These are phyloP conservation scores for Aselliscus stoliczkanus DNA, from an alignment of 2,797 vertebrate species.

Conservation along the genomic window DNA sequence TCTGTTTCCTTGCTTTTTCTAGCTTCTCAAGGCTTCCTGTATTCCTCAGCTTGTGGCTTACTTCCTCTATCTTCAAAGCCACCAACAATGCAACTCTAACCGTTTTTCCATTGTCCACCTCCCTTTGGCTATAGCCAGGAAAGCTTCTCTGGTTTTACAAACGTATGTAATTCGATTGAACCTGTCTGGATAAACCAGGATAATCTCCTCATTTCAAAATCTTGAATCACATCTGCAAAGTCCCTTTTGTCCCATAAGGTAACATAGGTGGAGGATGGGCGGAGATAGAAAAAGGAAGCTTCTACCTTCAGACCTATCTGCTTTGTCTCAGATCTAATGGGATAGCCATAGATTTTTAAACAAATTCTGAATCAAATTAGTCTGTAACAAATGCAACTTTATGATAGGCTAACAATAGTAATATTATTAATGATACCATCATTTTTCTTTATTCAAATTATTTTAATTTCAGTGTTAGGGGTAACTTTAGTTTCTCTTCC, in stretches of 20 bases:
- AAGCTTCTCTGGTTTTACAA: not conserved
- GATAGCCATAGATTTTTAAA: not conserved
- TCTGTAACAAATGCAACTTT: constrained; percentile 1
- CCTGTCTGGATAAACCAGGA: not conserved
- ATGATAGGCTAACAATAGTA: not conserved
- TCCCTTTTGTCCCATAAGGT: not conserved
- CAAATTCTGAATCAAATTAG: not conserved
- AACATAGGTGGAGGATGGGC: not conserved
- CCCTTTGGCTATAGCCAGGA: not conserved
- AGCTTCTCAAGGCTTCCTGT: not conserved
- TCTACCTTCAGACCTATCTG: not conserved
- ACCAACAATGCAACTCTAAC: not conserved
- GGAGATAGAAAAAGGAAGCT: not conserved
- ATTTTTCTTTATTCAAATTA: constrained; percentile 7
- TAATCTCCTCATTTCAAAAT: not conserved
- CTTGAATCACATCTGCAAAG: not conserved
- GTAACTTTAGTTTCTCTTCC: not conserved
- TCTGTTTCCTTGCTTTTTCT: not conserved
- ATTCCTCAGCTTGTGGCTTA: not conserved
- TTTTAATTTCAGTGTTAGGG: not conserved
- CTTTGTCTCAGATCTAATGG: not conserved
- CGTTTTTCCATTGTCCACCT: not conserved
- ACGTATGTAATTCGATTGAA: not conserved
- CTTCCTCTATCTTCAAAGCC: not conserved
- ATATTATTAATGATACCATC: not conserved